A percentile compares a stretch with the other conserved stretches of the same genome.
These are phyloP conservation scores for Sebastes vulpes DNA, from an alignment of 2,797 vertebrate species.

Conservation along the genomic window DNA sequence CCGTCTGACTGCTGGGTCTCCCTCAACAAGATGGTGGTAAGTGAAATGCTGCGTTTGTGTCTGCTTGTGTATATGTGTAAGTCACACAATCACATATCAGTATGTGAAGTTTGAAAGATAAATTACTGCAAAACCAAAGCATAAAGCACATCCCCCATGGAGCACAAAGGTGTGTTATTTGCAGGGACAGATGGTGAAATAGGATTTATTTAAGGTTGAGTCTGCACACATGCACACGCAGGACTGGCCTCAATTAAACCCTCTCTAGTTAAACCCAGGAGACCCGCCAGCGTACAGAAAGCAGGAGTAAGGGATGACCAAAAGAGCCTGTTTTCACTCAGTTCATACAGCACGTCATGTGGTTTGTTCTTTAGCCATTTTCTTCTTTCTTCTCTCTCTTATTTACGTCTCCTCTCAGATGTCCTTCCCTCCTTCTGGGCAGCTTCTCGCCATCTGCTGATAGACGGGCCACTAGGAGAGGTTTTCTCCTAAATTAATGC, in stretches of 20 bases:
- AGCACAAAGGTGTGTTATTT: constrained; percentile 11
- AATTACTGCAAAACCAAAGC: background rate
- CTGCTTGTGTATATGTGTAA: background rate
- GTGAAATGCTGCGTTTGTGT: constrained; percentile 31
- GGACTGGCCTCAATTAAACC: constrained; percentile 51
- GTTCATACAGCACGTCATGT: background rate
- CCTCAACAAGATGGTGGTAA: constrained; percentile 97
- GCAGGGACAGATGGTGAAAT: constrained; percentile 15
- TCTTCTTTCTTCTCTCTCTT: constrained; percentile 7
- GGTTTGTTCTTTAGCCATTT: constrained; percentile 1
- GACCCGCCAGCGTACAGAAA: constrained; percentile 30
- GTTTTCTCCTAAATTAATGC: constrained; percentile 20
- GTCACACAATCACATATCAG: background rate
- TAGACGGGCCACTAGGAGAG: constrained; percentile 14
- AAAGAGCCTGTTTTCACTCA: background rate
- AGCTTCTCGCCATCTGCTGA: constrained; percentile 44
- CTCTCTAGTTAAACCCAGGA: constrained; percentile 54
- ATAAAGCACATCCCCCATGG: background rate
- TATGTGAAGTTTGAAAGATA: background rate
- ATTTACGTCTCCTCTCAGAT: constrained; percentile 26
- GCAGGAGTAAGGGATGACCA: constrained; percentile 15
- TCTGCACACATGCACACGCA: background rate
- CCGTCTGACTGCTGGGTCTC: constrained; percentile 96
- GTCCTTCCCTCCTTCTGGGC: constrained; percentile 24
- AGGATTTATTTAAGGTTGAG: constrained; percentile 34